Evolutionary conservation across 2,113 vertebrate genomes (phyloP), one percentile per base, ranked within the genome.

Genomic region (Microtus ochrogaster): DNA sequence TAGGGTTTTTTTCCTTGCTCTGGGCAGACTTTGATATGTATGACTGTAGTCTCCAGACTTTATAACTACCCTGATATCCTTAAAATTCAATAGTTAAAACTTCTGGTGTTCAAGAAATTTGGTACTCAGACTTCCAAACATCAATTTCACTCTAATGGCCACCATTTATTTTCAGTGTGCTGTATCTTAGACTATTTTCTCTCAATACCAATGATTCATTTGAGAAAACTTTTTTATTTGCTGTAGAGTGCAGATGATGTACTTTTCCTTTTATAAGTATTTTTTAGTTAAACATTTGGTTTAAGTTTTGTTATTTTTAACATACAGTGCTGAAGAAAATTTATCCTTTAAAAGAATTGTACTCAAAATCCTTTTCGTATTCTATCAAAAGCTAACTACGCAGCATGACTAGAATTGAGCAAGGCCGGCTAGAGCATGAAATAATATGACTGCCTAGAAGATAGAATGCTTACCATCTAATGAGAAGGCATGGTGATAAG

Each of bases 261-360:
- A 79, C 17, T 17, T 73, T 90, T 94, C 72, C 11, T 96, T 22
- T 89, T 22, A 24, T 95, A 93, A 92, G 36, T 24, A 79, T 26
- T 65, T 52, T 66, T 66, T 63, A 47, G 77, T 81, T 92, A 76
- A 61, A 7, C 30, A 73, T 77, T 95, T 79, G 7, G 11, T 88
- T 91, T 52, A 66, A 61, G 24, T 92, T 95, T 82, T 78, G 30
- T 83, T 87, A 83, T 66, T 82, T 92, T 95, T 95, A 91, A 89
- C 10, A 52, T 70, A 19, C 83, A 13, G 2, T 61, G 17, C 10
- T 90, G 89, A 90, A 79, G 36, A 63, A 8, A 74, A 70, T 47
- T 88, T 66, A 84, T 89, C 28, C 72, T 55, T 84, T 7, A 90
- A 47, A 83, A 68, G 24, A 84, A 77, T 11, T 39, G 72, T 19